Evolutionary conservation across 2,888 invertebrate species (phyloP), one percentile per base, ranked within the genome.

Genomic region (Orthonychiurus folsomi): DNA sequence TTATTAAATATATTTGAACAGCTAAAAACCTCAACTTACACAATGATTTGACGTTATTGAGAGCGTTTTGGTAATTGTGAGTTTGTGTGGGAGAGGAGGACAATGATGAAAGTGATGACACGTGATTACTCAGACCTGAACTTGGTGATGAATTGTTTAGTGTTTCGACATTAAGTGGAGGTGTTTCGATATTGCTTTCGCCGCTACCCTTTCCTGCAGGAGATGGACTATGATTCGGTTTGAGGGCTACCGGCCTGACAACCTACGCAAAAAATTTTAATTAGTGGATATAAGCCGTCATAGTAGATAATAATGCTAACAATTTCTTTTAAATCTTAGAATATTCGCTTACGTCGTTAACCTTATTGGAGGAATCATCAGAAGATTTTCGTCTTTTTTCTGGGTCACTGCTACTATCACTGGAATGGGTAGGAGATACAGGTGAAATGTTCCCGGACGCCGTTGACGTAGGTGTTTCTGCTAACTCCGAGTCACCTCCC

Each of bases 371-470:
- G 74, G 74, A 69, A 72, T 70, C 69, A 67, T 74, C 74, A 60
- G 69, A 69, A 69, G 69, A 73, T 68, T 66, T 75, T 74, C 70
- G 75, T 75, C 71, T 75, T 74, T 68, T 68, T 15, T 69, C 67
- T 61, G 68, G 67, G 60, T 72, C 74, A 60, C 66, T 73, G 68
- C 73, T 70, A 80, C 81, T 81, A 77, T 89, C 88, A 79, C 86
- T 86, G 76, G 87, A 37, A 37, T 37, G 37, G 56, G 28, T 56
- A 20, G 56, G 56, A 25, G 56, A 27, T 2, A 18, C n/a, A 21
- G 56, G 56, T 20, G 25, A 27, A 56, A 20, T 28, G 37, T 56
- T 27, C 9, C 12, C 18, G 20, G 37, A 27, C 3, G 28, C 20
- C 27, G 55, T 55, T 5, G 27, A 27, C 2, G 56, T 56, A 2